phyloP scores from a whole-genome alignment of 2,888 invertebrate species.

The Nezara viridula region DNA sequence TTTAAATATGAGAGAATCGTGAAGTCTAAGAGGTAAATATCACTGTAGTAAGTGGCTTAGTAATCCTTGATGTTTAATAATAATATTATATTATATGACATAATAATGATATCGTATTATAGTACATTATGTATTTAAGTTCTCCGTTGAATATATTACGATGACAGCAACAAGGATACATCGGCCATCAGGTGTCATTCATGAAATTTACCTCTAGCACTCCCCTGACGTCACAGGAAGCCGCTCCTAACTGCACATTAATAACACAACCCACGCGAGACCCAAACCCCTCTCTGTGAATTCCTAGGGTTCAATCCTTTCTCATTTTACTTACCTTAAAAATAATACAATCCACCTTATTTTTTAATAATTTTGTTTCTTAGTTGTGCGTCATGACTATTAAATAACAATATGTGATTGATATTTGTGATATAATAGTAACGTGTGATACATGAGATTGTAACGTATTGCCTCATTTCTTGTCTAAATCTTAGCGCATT shows the following conservation, averaged over 20 bases:
- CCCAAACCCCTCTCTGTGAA: not conserved
- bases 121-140: not conserved
- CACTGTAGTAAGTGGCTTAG: too few species aligned
- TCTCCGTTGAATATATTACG: not conserved
- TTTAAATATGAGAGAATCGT: too few species aligned
- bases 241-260: constrained; percentile 14
- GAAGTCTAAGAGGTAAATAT: too few species aligned
- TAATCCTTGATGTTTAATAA: too few species aligned
- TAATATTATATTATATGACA: too few species aligned
- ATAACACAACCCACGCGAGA: not conserved
- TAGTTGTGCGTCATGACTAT: too few species aligned
- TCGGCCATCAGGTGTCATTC: not conserved
- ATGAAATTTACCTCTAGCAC: not conserved
- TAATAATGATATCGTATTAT: not conserved
- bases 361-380: not conserved
- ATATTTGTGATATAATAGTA: not conserved
- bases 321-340: not conserved
- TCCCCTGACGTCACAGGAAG: constrained; percentile 24
- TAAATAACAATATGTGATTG: not conserved
- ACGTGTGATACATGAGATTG: not conserved
- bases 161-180: not conserved
- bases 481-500: not conserved
- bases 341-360: not conserved
- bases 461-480: not conserved
- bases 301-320: not conserved